These are phyloP conservation scores for Lordiphosa clarofinis DNA, from an alignment of 1,140 invertebrate genomes.

Conservation along the genomic window DNA sequence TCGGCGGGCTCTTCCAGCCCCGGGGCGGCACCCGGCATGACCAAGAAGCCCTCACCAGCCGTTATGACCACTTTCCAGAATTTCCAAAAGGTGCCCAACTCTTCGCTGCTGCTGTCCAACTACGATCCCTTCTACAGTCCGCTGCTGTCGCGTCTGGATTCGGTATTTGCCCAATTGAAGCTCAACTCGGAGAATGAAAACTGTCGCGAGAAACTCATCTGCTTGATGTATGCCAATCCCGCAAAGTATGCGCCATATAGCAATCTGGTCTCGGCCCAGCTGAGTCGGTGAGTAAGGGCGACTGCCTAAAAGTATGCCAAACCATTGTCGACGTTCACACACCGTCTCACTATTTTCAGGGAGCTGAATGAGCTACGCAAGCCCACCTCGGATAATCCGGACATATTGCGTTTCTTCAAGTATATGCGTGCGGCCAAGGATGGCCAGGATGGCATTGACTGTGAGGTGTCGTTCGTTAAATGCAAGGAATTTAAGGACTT, in stretches of 20 bases:
- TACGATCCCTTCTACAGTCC: conserved; percentile 94
- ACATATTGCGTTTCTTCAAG: conserved; percentile 91
- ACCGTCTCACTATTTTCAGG: conserved; percentile 79
- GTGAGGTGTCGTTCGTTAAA: conserved; percentile 82
- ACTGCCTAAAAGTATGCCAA: conserved; percentile 41
- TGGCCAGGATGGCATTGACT: conserved; percentile 88
- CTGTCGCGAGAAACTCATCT: conserved; percentile 90
- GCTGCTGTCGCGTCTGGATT: conserved; percentile 88
- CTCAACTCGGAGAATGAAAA: conserved; percentile 82
- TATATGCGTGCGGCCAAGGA: conserved; percentile 93
- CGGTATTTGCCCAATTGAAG: conserved; percentile 89
- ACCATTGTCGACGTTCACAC: conserved; percentile 1
- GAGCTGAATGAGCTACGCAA: conserved; percentile 90
- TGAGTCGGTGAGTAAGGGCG: conserved; percentile 85
- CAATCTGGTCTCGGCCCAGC: conserved; percentile 91
- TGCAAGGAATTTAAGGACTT: conserved; percentile 82
- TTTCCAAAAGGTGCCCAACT: conserved; percentile 91
- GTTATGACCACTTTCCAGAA: conserved; percentile 82
- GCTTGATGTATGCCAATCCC: conserved; percentile 91
- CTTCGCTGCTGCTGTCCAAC: conserved; percentile 89
- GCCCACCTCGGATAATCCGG: conserved; percentile 89
- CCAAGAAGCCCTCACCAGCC: conserved; percentile 59
- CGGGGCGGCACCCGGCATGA: conserved; percentile 52
- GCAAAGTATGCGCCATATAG: conserved; percentile 92
- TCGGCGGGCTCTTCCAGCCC: conserved; percentile 53